These are phyloP conservation scores for Eubucco bourcierii DNA, from an alignment of 2,113 vertebrate genomes.

Conservation along the genomic window DNA sequence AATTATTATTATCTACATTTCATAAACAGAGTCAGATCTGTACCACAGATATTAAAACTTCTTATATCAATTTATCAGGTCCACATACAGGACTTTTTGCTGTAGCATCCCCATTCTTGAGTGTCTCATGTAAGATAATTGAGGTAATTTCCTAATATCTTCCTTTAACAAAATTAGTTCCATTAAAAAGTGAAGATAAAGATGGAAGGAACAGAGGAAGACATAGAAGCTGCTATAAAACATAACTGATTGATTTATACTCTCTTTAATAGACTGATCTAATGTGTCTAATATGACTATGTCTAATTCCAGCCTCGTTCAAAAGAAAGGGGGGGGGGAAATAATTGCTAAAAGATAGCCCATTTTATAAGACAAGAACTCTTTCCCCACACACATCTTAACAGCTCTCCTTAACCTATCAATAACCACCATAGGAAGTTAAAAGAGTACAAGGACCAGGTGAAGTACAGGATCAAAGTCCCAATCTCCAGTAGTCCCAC, in stretches of 20 bases:
- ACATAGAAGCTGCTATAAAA: constrained; percentile 19
- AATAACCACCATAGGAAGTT: neutral
- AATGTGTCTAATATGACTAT: neutral
- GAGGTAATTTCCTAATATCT: constrained; percentile 35
- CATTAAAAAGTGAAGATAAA: constrained; percentile 46
- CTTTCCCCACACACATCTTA: neutral
- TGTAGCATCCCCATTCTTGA: neutral
- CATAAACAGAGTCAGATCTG: neutral
- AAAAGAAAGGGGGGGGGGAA: neutral
- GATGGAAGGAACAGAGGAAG: neutral
- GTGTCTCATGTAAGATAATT: constrained; percentile 5
- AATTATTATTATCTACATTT: constrained; percentile 9
- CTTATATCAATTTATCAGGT: neutral
- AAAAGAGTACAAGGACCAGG: neutral
- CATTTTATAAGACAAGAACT: neutral
- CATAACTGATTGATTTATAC: constrained; percentile 34
- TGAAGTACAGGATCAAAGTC: neutral
- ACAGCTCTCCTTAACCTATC: neutral
- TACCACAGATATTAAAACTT: constrained; percentile 1
- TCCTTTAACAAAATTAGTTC: constrained; percentile 29
- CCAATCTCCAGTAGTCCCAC: neutral
- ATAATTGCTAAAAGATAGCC: neutral
- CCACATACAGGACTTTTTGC: neutral
- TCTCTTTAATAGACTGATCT: constrained; percentile 32
- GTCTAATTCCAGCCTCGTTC: neutral